Conservation (phyloP, 2,888 invertebrate genomes). For the Drosophila siamana region DNA sequence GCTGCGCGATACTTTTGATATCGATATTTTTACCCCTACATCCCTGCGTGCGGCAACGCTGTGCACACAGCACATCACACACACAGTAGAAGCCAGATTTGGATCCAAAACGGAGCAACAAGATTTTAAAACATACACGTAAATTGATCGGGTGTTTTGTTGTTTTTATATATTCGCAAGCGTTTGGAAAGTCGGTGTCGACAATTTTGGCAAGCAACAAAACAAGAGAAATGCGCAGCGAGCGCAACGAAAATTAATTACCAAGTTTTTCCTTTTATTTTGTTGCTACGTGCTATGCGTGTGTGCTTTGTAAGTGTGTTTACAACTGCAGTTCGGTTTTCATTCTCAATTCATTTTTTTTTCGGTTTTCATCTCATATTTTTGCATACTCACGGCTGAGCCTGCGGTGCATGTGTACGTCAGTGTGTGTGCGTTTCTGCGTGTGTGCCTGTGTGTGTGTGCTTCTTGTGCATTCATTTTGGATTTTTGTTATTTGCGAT, state of each 20-base stretch:
- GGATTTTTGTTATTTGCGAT: conserved; percentile 70
- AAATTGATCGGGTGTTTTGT: conserved; percentile 19
- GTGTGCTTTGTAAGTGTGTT: conserved; percentile 54
- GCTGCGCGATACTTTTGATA: conserved; percentile 39
- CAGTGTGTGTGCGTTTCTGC: not conserved
- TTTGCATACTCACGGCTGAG: conserved; percentile 27
- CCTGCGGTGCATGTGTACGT: conserved; percentile 6
- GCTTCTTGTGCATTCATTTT: conserved; percentile 57
- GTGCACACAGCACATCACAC: conserved; percentile 29
- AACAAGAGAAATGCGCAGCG: not conserved
- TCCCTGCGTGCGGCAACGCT: conserved; percentile 59
- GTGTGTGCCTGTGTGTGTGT: conserved; percentile 1
- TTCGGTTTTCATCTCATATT: not conserved
- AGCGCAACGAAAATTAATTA: not conserved
- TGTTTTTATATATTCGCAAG: conserved; percentile 7
- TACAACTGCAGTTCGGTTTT: conserved; percentile 48
- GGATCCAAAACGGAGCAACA: conserved; percentile 42
- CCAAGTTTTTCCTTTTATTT: conserved; percentile 2
- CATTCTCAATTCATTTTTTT: conserved; percentile 17
- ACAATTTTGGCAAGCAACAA: conserved; percentile 16
- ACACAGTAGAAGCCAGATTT: conserved; percentile 57
- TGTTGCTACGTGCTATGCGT: conserved; percentile 29
- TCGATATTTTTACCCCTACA: conserved; percentile 58
- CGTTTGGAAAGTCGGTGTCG: conserved; percentile 32
- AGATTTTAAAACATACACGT: conserved; percentile 24